Evolutionary conservation across 2,888 invertebrate species (phyloP).

Genomic region (Dromius quadrimaculatus): DNA sequence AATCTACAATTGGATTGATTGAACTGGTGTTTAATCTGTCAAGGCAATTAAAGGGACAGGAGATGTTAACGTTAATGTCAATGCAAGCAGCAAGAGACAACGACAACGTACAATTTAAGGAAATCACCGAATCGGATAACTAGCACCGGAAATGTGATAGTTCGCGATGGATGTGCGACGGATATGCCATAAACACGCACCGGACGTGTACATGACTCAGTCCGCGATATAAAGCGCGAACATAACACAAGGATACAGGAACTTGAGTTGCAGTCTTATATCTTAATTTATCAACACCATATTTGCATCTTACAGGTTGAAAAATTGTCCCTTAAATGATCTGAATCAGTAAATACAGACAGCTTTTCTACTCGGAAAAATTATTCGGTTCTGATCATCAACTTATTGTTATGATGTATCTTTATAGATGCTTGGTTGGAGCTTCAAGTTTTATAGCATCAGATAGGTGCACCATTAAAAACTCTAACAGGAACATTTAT

Average conservation of each 20-base stretch:
- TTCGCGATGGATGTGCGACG: conserved; percentile 38
- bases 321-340: not conserved
- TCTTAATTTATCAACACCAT: conserved; percentile 35
- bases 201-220: conserved; percentile 25
- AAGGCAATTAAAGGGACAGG: conserved; percentile 20
- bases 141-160: conserved; percentile 36
- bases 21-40: conserved; percentile 18
- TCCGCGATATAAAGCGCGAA: conserved; percentile 10
- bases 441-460: not conserved
- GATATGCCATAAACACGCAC: conserved; percentile 26
- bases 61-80: conserved; percentile 19
- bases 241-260: conserved; percentile 7
- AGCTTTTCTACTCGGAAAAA: not conserved
- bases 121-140: conserved; percentile 43
- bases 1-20: conserved; percentile 19
- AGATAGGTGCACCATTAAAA: too few relatives aligned
- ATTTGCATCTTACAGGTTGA: conserved; percentile 13
- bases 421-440: not conserved
- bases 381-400: not conserved
- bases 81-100: not conserved
- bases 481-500: too few relatives aligned
- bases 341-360: not conserved
- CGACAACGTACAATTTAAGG: conserved; percentile 37
- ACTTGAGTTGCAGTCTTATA: conserved; percentile 34
- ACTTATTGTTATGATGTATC: conserved; percentile 1